phyloP scores from a whole-genome alignment of 1,140 invertebrate genomes.

The Medauroidea extradentata region DNA sequence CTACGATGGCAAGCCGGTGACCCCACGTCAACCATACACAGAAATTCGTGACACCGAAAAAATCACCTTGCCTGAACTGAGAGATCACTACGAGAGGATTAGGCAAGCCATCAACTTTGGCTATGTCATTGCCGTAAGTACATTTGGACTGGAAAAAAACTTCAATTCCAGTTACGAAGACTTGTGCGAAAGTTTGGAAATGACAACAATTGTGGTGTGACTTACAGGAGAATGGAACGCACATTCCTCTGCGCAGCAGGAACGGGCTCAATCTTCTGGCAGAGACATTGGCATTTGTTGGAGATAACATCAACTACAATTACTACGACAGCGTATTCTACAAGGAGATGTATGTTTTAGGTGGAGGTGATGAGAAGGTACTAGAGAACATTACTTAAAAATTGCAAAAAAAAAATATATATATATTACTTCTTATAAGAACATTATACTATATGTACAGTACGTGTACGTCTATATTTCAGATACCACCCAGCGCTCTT shows the following conservation, averaged over 20 bases:
- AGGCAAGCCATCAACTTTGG: constrained; percentile 60
- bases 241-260: constrained; percentile 41
- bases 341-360: constrained; percentile 29
- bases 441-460: no score
- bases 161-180: no score
- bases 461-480: no score
- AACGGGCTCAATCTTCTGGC: constrained; percentile 27
- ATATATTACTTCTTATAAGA: no score
- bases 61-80: constrained; percentile 37
- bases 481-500: no score
- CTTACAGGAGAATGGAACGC: not conserved
- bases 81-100: constrained; percentile 54
- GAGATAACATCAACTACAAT: constrained; percentile 22
- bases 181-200: no score
- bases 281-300: not conserved
- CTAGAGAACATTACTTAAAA: no score
- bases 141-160: not conserved
- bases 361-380: not conserved
- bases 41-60: constrained; percentile 42
- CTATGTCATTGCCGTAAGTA: constrained; percentile 40
- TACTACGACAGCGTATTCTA: constrained; percentile 33
- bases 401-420: no score
- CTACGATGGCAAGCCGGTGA: constrained; percentile 58
- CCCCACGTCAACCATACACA: constrained; percentile 50
- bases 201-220: not conserved